Conservation (phyloP, 1,140 invertebrate genomes). For the Reticulitermes speratus region DNA sequence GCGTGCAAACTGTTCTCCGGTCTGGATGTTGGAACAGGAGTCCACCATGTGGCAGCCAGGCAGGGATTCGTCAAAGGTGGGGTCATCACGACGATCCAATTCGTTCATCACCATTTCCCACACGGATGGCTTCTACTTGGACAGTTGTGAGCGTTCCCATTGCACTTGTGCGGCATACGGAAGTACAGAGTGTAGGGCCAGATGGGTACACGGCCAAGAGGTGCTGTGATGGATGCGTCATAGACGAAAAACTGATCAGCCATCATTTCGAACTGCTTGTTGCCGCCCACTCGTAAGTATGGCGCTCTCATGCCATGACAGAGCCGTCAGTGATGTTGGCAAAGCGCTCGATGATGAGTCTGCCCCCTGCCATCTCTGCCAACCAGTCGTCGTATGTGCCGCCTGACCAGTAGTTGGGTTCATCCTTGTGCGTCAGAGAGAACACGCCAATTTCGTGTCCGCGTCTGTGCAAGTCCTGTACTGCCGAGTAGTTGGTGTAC, state of each 20-base stretch:
- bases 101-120: conserved; percentile 98
- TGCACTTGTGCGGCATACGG: conserved; percentile 92
- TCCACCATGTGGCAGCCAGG: conserved; percentile 93
- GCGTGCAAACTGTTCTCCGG: conserved; percentile 81
- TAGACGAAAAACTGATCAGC: conserved; percentile 92
- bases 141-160: conserved; percentile 89
- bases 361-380: conserved; percentile 92
- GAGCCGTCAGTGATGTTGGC: conserved; percentile 89
- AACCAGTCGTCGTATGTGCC: conserved; percentile 90
- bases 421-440: conserved; percentile 90
- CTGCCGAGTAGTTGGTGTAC: conserved; percentile 92
- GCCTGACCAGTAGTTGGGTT: conserved; percentile 84
- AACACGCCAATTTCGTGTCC: conserved; percentile 94
- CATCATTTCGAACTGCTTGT: conserved; percentile 96
- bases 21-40: conserved; percentile 89
- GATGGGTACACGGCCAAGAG: conserved; percentile 82
- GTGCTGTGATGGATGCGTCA: conserved; percentile 90
- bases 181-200: conserved; percentile 96
- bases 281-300: conserved; percentile 87
- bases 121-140: conserved; percentile 84
- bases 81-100: conserved; percentile 86
- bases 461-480: conserved; percentile 83
- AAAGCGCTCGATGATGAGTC: conserved; percentile 83
- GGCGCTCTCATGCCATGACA: conserved; percentile 88
- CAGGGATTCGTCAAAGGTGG: conserved; percentile 84